Percentiles rank a stretch among this genome's conserved stretches.
These are phyloP conservation scores for Diadophis punctatus DNA, from an alignment of 2,113 vertebrate species.

Conservation along the genomic window DNA sequence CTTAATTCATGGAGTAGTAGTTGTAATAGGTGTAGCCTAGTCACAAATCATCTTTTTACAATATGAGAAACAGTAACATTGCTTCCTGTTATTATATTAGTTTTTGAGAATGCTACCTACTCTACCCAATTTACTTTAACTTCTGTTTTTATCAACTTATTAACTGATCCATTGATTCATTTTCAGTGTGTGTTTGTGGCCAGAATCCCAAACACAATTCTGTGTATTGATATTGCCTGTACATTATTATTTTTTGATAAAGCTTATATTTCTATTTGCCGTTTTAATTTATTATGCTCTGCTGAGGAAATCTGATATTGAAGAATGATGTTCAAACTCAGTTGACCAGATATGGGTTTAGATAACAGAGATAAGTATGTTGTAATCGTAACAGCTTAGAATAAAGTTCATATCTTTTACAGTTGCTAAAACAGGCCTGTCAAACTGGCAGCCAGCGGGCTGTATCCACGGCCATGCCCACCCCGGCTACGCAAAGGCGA, in stretches of 20 bases:
- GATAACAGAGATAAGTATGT: background rate
- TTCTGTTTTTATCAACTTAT: background rate
- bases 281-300: background rate
- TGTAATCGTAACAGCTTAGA: background rate
- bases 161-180: background rate
- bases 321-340: background rate
- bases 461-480: too few relatives aligned
- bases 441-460: too few relatives aligned
- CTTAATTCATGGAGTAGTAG: too few relatives aligned
- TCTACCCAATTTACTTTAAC: too few relatives aligned
- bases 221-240: background rate
- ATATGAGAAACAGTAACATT: too few relatives aligned
- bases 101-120: too few relatives aligned
- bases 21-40: too few relatives aligned
- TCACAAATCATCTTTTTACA: too few relatives aligned
- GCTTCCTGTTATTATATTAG: too few relatives aligned
- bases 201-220: background rate
- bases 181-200: constrained; percentile 7
- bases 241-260: background rate
- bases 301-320: background rate
- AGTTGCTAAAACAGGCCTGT: background rate
- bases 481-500: too few relatives aligned
- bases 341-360: background rate
- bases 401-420: background rate
- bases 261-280: background rate